These are phyloP conservation scores for Clanis bilineata DNA, from an alignment of 2,888 invertebrate species.

Conservation along the genomic window DNA sequence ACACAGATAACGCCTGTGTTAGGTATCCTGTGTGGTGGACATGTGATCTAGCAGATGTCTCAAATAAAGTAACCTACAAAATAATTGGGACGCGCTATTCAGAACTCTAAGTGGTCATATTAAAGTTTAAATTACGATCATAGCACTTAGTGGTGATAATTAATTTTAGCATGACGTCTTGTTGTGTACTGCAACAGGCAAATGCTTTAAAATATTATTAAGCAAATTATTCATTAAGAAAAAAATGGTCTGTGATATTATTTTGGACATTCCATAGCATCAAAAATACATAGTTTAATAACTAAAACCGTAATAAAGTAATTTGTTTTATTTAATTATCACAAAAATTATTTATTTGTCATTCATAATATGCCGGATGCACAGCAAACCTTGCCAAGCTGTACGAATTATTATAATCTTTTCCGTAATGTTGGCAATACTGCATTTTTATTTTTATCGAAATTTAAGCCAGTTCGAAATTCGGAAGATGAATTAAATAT, in stretches of 20 bases:
- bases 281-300: too few species aligned
- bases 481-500: background rate
- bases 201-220: background rate
- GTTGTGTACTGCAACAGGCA: background rate
- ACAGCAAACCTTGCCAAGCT: too few species aligned
- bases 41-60: conserved; percentile 1
- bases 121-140: background rate
- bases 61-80: background rate
- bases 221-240: too few species aligned
- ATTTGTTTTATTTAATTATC: too few species aligned
- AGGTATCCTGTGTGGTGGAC: conserved; percentile 5
- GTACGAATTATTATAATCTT: background rate
- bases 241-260: too few species aligned
- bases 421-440: background rate
- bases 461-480: background rate
- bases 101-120: background rate
- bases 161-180: background rate
- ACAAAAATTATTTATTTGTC: too few species aligned
- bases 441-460: background rate
- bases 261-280: too few species aligned
- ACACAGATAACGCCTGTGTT: conserved; percentile 4
- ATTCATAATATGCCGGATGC: too few species aligned
- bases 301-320: too few species aligned
- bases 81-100: background rate
- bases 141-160: background rate